These are phyloP conservation scores for Pocota personata DNA, from an alignment of 2,888 invertebrate genomes.

Conservation along the genomic window DNA sequence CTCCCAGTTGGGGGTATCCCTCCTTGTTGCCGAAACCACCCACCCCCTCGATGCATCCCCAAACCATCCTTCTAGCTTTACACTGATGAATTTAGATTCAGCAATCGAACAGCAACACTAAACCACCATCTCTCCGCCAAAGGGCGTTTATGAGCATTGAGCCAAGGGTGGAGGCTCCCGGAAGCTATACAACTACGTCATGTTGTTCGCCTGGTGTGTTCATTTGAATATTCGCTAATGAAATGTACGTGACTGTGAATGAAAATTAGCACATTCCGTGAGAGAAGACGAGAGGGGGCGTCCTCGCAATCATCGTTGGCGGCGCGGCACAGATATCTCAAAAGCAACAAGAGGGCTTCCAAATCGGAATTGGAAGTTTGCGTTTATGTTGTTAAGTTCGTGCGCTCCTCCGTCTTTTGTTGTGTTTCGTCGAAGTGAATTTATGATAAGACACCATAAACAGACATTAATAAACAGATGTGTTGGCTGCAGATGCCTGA, in stretches of 20 bases:
- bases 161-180: slow-evolving; percentile 20
- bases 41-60: not conserved
- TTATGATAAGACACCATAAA: slow-evolving; percentile 45
- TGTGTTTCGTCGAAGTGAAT: slow-evolving; percentile 33
- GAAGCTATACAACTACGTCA: slow-evolving; percentile 33
- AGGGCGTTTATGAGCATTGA: slow-evolving; percentile 38
- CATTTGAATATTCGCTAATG: slow-evolving; percentile 69
- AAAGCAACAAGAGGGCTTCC: not conserved
- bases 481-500: slow-evolving; percentile 5
- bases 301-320: not conserved
- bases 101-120: slow-evolving; percentile 33
- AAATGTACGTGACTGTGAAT: slow-evolving; percentile 71
- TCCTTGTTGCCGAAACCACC: slow-evolving; percentile 26
- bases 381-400: slow-evolving; percentile 10
- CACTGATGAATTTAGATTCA: slow-evolving; percentile 19
- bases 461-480: slow-evolving; percentile 49
- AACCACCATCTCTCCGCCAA: not conserved
- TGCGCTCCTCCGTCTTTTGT: not conserved
- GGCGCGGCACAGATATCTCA: not conserved
- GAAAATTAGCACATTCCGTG: slow-evolving; percentile 58
- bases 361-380: slow-evolving; percentile 34
- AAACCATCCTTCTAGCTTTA: not conserved
- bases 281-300: not conserved
- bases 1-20: slow-evolving; percentile 3
- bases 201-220: slow-evolving; percentile 46